Conservation (phyloP, 2,113 vertebrate genomes). For the Sapayoa aenigma region DNA sequence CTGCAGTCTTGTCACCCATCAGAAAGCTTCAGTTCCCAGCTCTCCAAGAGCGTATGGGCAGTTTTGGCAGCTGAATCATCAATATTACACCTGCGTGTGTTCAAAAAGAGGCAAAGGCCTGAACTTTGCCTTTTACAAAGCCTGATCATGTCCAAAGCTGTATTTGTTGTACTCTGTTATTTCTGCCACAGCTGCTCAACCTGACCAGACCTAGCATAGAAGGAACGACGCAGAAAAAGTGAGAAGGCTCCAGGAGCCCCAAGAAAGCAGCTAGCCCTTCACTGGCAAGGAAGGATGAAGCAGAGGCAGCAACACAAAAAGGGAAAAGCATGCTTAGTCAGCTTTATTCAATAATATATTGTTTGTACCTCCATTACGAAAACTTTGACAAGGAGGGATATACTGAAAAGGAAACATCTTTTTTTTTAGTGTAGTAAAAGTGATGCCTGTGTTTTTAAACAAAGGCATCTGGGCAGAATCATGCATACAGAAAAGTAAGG, state of each 20-base stretch:
- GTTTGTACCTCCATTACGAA: neutral
- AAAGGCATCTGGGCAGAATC: neutral
- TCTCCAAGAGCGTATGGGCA: too few species aligned
- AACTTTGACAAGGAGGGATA: neutral
- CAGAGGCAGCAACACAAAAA: neutral
- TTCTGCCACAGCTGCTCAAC: neutral
- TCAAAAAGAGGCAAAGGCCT: neutral
- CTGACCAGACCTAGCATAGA: neutral
- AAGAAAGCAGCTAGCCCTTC: neutral
- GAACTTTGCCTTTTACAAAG: neutral
- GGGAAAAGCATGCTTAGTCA: neutral
- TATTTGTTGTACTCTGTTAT: neutral
- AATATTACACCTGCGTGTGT: neutral
- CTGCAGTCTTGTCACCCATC: neutral
- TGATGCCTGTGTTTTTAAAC: slow-evolving; percentile 35
- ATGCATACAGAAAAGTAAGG: slow-evolving; percentile 39
- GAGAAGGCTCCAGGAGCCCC: neutral
- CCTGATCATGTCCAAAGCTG: neutral
- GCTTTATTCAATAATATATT: neutral
- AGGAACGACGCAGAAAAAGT: neutral
- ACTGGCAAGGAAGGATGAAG: neutral
- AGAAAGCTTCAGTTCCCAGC: neutral
- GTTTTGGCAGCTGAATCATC: neutral
- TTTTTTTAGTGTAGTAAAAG: slow-evolving; percentile 13
- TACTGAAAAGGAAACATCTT: neutral